Percentiles rank a stretch among this genome's conserved stretches.
These are phyloP conservation scores for Epizoanthus stellaris DNA, from an alignment of 92 coral and sea anemone species.

Conservation along the genomic window DNA sequence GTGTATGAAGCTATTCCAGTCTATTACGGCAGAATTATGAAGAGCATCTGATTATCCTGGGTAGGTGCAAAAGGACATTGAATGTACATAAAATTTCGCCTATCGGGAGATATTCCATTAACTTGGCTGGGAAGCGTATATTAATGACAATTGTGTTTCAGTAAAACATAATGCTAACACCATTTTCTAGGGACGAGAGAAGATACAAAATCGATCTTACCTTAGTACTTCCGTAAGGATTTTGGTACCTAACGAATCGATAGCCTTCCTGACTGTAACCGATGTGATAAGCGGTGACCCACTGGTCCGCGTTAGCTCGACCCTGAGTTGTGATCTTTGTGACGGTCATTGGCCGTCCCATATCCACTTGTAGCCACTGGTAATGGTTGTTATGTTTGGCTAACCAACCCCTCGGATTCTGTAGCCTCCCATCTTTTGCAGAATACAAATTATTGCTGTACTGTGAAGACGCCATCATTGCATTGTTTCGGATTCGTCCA, in stretches of 20 bases:
- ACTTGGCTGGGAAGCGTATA: too few species aligned
- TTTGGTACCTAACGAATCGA: conserved; percentile 27
- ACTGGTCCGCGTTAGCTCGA: conserved; percentile 31
- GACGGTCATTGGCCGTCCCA: conserved; percentile 18
- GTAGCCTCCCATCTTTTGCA: conserved; percentile 32
- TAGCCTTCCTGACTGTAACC: conserved; percentile 40
- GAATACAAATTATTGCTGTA: conserved; percentile 23
- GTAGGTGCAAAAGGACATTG: too few species aligned
- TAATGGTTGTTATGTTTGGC: conserved; percentile 19
- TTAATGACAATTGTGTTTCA: too few species aligned
- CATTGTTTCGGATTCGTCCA: conserved; percentile 27
- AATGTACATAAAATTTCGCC: too few species aligned
- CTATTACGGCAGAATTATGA: too few species aligned
- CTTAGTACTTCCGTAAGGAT: conserved; percentile 27
- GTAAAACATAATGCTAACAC: background rate
- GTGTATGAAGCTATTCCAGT: too few species aligned
- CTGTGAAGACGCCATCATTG: conserved; percentile 12
- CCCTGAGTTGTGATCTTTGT: conserved; percentile 40
- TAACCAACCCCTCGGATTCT: conserved; percentile 21
- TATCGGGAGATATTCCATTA: too few species aligned
- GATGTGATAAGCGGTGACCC: conserved; percentile 35
- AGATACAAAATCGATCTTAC: background rate
- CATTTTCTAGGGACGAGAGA: too few species aligned
- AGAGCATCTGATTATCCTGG: too few species aligned
- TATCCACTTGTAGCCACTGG: conserved; percentile 40